These are phyloP conservation scores for Dinothrombium tinctorium DNA, from an alignment of 1,140 invertebrate species.

Conservation along the genomic window DNA sequence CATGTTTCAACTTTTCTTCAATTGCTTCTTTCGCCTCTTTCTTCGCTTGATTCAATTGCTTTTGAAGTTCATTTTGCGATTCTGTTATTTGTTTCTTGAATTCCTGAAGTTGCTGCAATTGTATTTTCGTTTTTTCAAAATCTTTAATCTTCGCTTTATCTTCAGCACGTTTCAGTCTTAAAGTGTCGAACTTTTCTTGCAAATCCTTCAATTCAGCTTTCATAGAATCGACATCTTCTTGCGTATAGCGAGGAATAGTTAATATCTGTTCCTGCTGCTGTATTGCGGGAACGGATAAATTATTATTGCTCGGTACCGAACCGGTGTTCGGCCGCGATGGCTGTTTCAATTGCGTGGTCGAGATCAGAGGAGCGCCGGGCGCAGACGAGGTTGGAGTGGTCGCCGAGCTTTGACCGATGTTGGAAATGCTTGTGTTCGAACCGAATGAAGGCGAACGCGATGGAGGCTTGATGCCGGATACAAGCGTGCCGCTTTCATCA, in stretches of 20 bases:
- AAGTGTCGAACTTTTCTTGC: constrained; percentile 71
- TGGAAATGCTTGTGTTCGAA: neutral
- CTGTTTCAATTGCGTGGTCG: neutral
- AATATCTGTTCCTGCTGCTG: constrained; percentile 7
- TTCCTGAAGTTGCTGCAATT: constrained; percentile 51
- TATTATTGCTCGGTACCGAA: constrained; percentile 4
- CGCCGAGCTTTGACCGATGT: neutral
- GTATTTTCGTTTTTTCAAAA: constrained; percentile 57
- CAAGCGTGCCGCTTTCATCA: too few species aligned
- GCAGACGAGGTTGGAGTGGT: neutral
- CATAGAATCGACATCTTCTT: constrained; percentile 43
- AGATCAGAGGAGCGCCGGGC: too few species aligned
- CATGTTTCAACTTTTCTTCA: constrained; percentile 51
- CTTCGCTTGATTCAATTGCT: constrained; percentile 45
- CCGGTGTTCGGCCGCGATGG: constrained; percentile 7
- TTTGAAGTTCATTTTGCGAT: constrained; percentile 59
- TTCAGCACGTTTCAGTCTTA: constrained; percentile 55
- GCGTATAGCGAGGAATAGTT: too few species aligned
- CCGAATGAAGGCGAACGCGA: too few species aligned
- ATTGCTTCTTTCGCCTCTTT: constrained; percentile 58
- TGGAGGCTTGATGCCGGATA: neutral
- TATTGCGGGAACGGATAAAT: too few species aligned
- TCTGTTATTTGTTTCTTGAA: constrained; percentile 86
- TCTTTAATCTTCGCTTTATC: constrained; percentile 73
- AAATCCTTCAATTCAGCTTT: constrained; percentile 60